Evolutionary conservation across 2,113 vertebrate genomes (phyloP), one percentile per base, ranked within the genome.

Genomic region (Sinocyclocheilus maitianheensis): DNA sequence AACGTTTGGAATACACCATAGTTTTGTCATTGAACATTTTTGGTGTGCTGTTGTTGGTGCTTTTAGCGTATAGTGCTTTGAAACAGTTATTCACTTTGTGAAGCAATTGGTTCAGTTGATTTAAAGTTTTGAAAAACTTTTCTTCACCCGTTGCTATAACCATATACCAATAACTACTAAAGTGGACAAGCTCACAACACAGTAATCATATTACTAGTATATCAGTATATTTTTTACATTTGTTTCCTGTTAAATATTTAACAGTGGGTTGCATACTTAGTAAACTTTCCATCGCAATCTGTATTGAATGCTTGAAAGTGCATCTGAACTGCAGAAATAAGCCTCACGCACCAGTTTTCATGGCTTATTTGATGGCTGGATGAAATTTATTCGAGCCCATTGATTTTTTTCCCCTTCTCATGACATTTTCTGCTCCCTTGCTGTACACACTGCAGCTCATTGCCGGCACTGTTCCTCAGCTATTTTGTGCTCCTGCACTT

Each of bases 261-360:
- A 48, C 9, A 71, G 46, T 53, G 1, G 8, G 48, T 48, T 67
- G n/a, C n/a, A 48, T 77, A 53, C 71, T 51, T 83, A 65, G 81
- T 81, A 81, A 14, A 69, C 75, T 83, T 71, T 85, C 82, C 81
- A 87, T 67, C 76, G 71, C 86, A 76, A 77, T 88, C 87, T 67
- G 1, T 22, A n/a, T 12, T n/a, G 37, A 46, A 60, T 46, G n/a
- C 65, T 69, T 48, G 8, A 9, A 62, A 63, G 18, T 65, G 14
- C 26, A 3, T 26, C 58, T 76, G 30, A 81, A 46, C n/a, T 34
- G 18, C 26, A 63, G n/a, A 55, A 76, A 83, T 55, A 60, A 34
- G 63, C n/a, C 63, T n/a, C 3, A 26, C 14, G 18, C 18, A 20
- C 3, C 18, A 26, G 67, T 37, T 55, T 37, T 60, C 60, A 24